A percentile compares a stretch with the other conserved stretches of the same genome.
Evolutionary conservation across 2,113 vertebrate genomes (phyloP).

Genomic region (Poecilia latipinna): DNA sequence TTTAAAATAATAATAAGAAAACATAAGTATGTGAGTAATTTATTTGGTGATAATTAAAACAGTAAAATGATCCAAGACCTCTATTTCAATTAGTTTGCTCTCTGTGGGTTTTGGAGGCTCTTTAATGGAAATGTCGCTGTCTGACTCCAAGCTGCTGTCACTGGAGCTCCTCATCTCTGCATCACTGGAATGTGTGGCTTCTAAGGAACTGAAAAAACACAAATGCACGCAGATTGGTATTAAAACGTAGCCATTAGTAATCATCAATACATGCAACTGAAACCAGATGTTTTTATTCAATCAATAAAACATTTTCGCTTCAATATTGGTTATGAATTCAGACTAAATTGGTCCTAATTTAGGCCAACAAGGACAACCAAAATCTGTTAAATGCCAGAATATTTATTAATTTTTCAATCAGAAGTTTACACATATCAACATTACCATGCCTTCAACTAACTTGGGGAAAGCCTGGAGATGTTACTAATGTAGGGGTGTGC

Average conservation of each 20-base stretch:
- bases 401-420: too few relatives aligned
- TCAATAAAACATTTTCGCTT: too few relatives aligned
- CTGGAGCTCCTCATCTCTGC: slow-evolving; percentile 86
- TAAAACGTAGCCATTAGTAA: neutral
- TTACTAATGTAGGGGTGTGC: neutral
- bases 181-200: slow-evolving; percentile 84
- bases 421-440: too few relatives aligned
- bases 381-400: too few relatives aligned
- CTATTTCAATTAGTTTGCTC: slow-evolving; percentile 56
- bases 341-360: too few relatives aligned
- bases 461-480: neutral
- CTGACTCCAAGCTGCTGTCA: slow-evolving; percentile 89
- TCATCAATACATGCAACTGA: neutral
- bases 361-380: too few relatives aligned
- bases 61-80: slow-evolving; percentile 49
- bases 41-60: neutral
- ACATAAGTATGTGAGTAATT: neutral
- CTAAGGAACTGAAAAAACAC: slow-evolving; percentile 70
- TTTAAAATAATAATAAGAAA: too few relatives aligned
- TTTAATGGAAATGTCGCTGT: slow-evolving; percentile 84
- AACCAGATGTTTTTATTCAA: too few relatives aligned
- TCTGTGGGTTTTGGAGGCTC: slow-evolving; percentile 34
- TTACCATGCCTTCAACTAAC: too few relatives aligned
- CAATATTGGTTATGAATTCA: too few relatives aligned
- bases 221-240: neutral